These are phyloP conservation scores for Stichodactyla helianthus DNA, from an alignment of 64 coral and sea anemone genomes.

Conservation along the genomic window DNA sequence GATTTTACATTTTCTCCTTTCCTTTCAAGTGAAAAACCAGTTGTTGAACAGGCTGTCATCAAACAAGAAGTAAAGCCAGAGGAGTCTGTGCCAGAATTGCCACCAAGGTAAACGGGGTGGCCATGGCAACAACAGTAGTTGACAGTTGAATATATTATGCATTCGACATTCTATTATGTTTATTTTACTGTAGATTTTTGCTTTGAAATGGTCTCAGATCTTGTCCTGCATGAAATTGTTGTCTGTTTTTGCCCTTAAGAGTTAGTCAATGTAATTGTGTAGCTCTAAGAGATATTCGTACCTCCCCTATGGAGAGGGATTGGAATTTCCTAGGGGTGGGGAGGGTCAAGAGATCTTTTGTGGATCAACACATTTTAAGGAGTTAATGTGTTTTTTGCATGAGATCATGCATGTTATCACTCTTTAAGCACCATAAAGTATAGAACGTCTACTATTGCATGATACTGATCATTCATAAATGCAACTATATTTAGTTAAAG, in stretches of 20 bases:
- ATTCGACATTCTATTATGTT: not conserved
- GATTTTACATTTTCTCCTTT: slow-evolving; percentile 6
- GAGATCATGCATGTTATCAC: no score
- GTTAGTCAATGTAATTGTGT: not conserved
- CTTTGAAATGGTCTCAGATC: not conserved
- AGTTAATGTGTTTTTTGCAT: no score
- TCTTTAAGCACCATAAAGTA: no score
- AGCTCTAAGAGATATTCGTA: not conserved
- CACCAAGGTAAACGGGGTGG: slow-evolving; percentile 51
- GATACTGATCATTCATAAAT: no score
- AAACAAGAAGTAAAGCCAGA: slow-evolving; percentile 67
- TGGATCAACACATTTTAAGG: no score
- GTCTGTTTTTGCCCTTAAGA: not conserved
- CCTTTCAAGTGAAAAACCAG: slow-evolving; percentile 34
- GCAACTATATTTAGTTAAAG: no score
- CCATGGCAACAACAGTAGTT: slow-evolving; percentile 1
- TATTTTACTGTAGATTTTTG: not conserved
- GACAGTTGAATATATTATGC: not conserved
- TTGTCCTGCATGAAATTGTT: not conserved
- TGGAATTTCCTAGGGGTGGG: not conserved
- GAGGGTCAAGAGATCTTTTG: not conserved
- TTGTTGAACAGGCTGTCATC: slow-evolving; percentile 9
- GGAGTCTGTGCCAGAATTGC: slow-evolving; percentile 59
- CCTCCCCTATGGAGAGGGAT: no score
- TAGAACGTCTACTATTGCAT: no score